Conservation (phyloP, 2,113 vertebrate genomes). For the Odocoileus hemionus region DNA sequence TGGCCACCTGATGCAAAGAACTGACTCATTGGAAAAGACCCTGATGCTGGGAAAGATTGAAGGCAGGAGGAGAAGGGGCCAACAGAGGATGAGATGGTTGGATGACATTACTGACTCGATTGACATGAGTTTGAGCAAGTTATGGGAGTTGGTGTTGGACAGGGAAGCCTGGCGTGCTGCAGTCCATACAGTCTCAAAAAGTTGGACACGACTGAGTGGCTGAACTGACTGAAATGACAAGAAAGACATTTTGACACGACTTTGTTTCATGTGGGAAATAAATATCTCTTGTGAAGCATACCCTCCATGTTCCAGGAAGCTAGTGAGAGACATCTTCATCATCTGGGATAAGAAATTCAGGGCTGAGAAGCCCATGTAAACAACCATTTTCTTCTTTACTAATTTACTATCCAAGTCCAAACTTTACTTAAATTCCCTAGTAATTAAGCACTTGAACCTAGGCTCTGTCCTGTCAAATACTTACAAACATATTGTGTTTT, state of each 20-base stretch:
- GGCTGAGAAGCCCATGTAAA: background rate
- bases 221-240: too few species aligned
- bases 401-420: background rate
- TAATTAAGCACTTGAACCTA: background rate
- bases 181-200: too few species aligned
- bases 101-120: too few species aligned
- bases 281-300: background rate
- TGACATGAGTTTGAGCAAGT: too few species aligned
- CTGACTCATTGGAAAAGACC: too few species aligned
- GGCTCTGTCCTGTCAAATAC: background rate
- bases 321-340: background rate
- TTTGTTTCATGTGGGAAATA: background rate
- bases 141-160: too few species aligned
- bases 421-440: background rate
- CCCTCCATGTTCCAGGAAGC: background rate
- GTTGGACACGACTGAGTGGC: too few species aligned
- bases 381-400: background rate
- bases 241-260: background rate
- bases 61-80: too few species aligned
- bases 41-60: too few species aligned
- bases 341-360: background rate
- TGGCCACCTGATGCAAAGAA: too few species aligned
- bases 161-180: too few species aligned
- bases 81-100: too few species aligned
- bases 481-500: background rate